These are phyloP conservation scores for Crenuchus spilurus DNA, from an alignment of 2,797 vertebrate species.

Conservation along the genomic window DNA sequence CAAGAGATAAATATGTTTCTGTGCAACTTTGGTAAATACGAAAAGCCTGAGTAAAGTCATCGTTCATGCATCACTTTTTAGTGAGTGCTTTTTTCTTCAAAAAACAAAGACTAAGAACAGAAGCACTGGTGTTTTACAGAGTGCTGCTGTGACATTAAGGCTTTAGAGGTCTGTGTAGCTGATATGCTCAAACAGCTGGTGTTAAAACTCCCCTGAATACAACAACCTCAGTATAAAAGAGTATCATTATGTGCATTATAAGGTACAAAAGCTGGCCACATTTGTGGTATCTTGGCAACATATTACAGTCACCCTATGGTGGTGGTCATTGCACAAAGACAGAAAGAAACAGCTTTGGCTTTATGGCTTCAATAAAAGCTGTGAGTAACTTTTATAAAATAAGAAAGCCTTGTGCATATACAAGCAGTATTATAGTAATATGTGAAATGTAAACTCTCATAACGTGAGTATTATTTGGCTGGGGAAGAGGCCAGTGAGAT, in stretches of 20 bases:
- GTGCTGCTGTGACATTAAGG: slow-evolving; percentile 40
- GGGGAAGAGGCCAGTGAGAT: slow-evolving; percentile 22
- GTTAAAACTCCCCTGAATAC: slow-evolving; percentile 24
- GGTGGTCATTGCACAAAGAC: neutral
- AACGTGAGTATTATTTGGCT: slow-evolving; percentile 1
- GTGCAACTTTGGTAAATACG: slow-evolving; percentile 38
- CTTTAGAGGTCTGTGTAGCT: slow-evolving; percentile 28
- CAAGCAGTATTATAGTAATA: slow-evolving; percentile 11
- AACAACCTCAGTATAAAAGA: slow-evolving; percentile 5
- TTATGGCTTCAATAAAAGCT: slow-evolving; percentile 9
- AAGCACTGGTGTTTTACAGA: neutral
- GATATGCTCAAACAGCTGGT: slow-evolving; percentile 28
- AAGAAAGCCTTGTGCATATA: slow-evolving; percentile 8
- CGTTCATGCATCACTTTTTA: slow-evolving; percentile 8
- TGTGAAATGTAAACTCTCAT: slow-evolving; percentile 51
- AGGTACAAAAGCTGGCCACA: neutral
- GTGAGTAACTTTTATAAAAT: slow-evolving; percentile 7
- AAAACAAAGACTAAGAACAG: neutral
- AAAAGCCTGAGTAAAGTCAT: slow-evolving; percentile 45
- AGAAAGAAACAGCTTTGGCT: slow-evolving; percentile 7
- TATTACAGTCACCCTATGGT: neutral
- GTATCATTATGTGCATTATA: slow-evolving; percentile 8
- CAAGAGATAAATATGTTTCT: slow-evolving; percentile 26
- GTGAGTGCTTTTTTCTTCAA: neutral
- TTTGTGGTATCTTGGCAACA: slow-evolving; percentile 42